A percentile compares a stretch with the other conserved stretches of the same genome.
phyloP scores from a whole-genome alignment of 2,113 vertebrate species.

The Oryctolagus cuniculus region DNA sequence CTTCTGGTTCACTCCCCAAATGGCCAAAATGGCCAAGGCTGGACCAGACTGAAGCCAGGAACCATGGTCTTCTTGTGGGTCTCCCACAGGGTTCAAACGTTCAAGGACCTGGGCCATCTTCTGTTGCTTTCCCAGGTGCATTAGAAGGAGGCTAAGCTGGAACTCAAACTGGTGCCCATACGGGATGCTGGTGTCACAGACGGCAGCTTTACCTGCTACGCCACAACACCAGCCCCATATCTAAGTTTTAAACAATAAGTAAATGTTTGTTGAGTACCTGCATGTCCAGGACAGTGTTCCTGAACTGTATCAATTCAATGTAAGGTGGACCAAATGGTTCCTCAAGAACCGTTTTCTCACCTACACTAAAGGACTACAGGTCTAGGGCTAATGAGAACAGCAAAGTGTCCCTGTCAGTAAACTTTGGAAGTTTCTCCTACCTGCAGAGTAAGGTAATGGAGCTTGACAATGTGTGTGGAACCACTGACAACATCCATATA shows the following conservation, averaged over 20 bases:
- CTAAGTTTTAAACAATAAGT: conserved; percentile 17
- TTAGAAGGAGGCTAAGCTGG: too few relatives aligned
- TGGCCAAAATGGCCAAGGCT: too few relatives aligned
- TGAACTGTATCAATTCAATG: background rate
- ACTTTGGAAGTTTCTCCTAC: background rate
- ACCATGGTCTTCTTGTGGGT: too few relatives aligned
- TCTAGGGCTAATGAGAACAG: conserved; percentile 44
- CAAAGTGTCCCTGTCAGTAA: conserved; percentile 7
- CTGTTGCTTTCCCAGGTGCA: too few relatives aligned
- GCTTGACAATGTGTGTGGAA: conserved; percentile 49
- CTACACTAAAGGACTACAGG: background rate
- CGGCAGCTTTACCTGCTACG: too few relatives aligned
- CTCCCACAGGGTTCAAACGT: too few relatives aligned
- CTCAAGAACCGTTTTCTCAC: conserved; percentile 15
- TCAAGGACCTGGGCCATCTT: too few relatives aligned
- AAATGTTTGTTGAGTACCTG: conserved; percentile 19
- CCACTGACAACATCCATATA: background rate
- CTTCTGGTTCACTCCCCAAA: too few relatives aligned
- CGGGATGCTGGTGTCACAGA: too few relatives aligned
- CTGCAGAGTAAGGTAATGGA: background rate
- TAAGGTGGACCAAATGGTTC: background rate
- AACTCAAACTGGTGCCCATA: too few relatives aligned
- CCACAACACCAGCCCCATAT: background rate
- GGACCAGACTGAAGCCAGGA: too few relatives aligned
- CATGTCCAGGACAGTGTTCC: conserved; percentile 23